phyloP scores from a whole-genome alignment of 2,797 vertebrate genomes.

The Poeciliopsis turneri region DNA sequence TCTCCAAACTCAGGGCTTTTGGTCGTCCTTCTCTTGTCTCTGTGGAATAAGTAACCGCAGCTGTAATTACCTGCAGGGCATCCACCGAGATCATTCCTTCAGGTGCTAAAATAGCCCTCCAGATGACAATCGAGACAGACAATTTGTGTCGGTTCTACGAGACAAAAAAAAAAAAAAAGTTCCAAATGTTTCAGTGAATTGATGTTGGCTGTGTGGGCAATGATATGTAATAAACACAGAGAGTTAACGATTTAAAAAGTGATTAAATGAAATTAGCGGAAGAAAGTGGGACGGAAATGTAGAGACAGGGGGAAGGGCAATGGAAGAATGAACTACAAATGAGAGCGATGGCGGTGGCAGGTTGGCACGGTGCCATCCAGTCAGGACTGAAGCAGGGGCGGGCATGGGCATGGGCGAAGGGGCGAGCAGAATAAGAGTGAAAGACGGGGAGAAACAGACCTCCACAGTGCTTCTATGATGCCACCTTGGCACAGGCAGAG shows the following conservation, averaged over 20 bases:
- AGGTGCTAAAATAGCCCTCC: conserved; percentile 65
- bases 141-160: conserved; percentile 5
- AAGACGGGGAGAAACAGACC: conserved; percentile 77
- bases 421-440: conserved; percentile 79
- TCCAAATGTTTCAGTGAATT: neutral
- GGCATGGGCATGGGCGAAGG: conserved; percentile 81
- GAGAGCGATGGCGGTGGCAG: conserved; percentile 93
- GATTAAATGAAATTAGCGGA: conserved; percentile 58
- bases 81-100: conserved; percentile 64
- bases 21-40: conserved; percentile 66
- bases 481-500: conserved; percentile 74
- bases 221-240: conserved; percentile 29
- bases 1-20: conserved; percentile 67
- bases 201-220: conserved; percentile 3
- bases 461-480: conserved; percentile 71
- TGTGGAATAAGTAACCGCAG: conserved; percentile 73
- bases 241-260: conserved; percentile 55
- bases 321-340: conserved; percentile 91
- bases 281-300: conserved; percentile 70
- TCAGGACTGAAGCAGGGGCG: conserved; percentile 94
- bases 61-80: conserved; percentile 70
- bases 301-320: conserved; percentile 87
- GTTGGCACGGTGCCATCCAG: conserved; percentile 99
- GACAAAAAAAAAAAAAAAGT: conserved; percentile 39
- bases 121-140: conserved; percentile 33